Percentiles rank a stretch among this genome's conserved stretches.
These are phyloP conservation scores for Semnornis frantzii DNA, from an alignment of 2,113 vertebrate species.

Conservation along the genomic window DNA sequence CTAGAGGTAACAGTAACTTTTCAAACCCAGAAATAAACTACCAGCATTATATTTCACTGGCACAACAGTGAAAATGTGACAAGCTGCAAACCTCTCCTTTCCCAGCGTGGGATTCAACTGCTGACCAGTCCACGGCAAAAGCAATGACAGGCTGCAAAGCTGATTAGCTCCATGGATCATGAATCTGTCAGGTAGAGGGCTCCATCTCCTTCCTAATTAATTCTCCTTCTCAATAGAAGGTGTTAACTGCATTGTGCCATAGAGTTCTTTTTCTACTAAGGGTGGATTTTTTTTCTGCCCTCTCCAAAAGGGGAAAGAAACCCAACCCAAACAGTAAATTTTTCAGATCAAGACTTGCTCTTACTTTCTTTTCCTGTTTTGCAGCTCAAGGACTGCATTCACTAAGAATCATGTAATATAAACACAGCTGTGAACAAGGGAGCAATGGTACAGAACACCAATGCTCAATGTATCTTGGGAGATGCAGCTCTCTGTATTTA, in stretches of 20 bases:
- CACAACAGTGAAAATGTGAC: neutral
- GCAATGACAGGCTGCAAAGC: constrained; percentile 2
- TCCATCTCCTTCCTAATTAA: constrained; percentile 52
- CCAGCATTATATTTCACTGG: neutral
- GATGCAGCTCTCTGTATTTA: neutral
- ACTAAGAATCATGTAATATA: neutral
- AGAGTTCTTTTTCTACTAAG: neutral
- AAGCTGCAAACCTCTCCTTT: neutral
- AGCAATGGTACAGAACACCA: neutral
- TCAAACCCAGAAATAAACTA: neutral
- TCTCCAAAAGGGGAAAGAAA: neutral
- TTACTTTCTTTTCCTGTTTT: neutral
- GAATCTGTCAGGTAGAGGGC: constrained; percentile 11
- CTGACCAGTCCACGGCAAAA: neutral
- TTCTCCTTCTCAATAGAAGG: neutral
- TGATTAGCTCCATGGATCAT: constrained; percentile 13
- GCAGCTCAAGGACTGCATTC: neutral
- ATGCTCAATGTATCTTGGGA: neutral
- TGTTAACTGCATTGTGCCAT: neutral
- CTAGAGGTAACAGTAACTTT: neutral
- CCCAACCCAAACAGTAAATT: neutral
- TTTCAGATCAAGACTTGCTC: neutral
- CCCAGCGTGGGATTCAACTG: neutral
- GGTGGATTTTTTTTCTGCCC: neutral
- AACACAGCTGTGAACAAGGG: neutral